Percentiles rank a stretch among this genome's conserved stretches.
Evolutionary conservation across 2,888 invertebrate genomes (phyloP).

Genomic region (Dryobotodes eremita): DNA sequence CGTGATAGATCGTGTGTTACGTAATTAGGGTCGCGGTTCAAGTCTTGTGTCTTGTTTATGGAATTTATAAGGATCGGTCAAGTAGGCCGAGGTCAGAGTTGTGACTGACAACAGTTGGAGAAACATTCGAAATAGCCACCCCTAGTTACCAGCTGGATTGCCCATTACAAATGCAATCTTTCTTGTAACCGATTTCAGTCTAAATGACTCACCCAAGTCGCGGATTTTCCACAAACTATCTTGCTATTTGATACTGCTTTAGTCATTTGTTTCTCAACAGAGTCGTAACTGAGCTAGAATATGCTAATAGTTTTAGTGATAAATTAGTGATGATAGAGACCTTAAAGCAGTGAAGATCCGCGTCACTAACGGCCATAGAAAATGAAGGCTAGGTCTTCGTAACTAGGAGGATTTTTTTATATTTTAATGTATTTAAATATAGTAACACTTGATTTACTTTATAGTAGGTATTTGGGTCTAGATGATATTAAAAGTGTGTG

Average conservation of each 20-base stretch:
- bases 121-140: neutral
- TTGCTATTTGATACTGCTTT: neutral
- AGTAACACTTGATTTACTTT: neutral
- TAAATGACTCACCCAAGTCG: constrained; percentile 14
- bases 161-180: neutral
- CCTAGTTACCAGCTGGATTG: too few relatives aligned
- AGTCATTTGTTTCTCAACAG: constrained; percentile 18
- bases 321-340: constrained; percentile 38
- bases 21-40: too few relatives aligned
- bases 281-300: constrained; percentile 14
- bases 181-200: too few relatives aligned
- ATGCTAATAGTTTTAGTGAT: constrained; percentile 40
- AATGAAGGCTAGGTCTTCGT: constrained; percentile 32
- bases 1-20: too few relatives aligned
- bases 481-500: neutral
- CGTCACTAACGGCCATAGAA: constrained; percentile 19
- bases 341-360: constrained; percentile 11
- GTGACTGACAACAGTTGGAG: neutral
- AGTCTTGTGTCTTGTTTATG: neutral
- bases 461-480: neutral
- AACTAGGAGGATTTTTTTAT: constrained; percentile 20
- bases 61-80: neutral
- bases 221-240: constrained; percentile 10
- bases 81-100: neutral
- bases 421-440: neutral